Evolutionary conservation across 2,797 vertebrate genomes (phyloP), one percentile per base, ranked within the genome.

Genomic region (Bryconaethiops microstoma): DNA sequence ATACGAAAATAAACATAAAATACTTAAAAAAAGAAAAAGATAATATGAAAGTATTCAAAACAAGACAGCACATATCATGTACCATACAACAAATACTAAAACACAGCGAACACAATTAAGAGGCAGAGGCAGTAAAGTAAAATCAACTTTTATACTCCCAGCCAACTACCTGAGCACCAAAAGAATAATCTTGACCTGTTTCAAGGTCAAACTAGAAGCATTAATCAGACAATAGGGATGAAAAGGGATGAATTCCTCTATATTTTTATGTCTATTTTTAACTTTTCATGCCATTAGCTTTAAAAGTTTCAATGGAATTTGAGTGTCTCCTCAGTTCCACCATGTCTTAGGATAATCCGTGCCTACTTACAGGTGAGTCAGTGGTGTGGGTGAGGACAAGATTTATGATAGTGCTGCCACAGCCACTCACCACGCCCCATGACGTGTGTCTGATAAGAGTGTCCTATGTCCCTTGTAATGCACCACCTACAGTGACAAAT

Each of bases 371-470:
- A 76, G 73, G 63, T 70, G 76, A 79, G 70, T 85, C 68, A 77
- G 64, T 81, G 63, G 74, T 76, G 68, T 78, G 52, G 25, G 48
- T 80, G 77, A 78, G 65, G 17, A 76, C 63, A 69, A 82, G 50
- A 83, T 87, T 79, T 83, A 77, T 74, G 59, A 74, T 45, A 45
- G 63, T 19, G 59, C 67, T 69, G 21, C 45, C 50, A 57, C 45
- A 76, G 83, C 72, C 39, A 48, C 63, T 82, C 79, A 71, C 80
- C 54, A 77, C 78, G 78, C 80, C 82, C 59, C 64, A 77, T 85
- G 87, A 86, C 72, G 74, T 84, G 72, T 79, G 69, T 81, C 80
- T 84, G 79, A 68, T 78, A 76, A 87, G 78, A 71, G 74, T 82
- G 73, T 63, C 75, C 75, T 64, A 21, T 81, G 77, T 82, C 69